Evolutionary conservation across 2,888 invertebrate species (phyloP).

Genomic region (Agrotis exclamationis): DNA sequence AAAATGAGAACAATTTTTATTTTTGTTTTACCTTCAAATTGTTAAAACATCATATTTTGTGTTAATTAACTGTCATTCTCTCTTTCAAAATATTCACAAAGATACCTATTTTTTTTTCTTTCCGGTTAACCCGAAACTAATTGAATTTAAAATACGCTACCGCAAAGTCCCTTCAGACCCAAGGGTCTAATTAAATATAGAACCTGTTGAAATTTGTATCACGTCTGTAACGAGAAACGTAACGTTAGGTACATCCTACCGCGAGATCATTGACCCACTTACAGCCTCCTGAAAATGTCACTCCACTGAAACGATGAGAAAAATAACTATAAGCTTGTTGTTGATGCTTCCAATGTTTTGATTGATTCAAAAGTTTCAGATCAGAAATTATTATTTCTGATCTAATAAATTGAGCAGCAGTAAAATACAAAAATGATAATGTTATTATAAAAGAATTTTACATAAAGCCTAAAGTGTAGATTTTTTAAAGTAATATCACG

Average conservation of each 20-base stretch:
- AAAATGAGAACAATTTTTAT: too few species aligned
- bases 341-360: neutral
- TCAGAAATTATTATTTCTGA: neutral
- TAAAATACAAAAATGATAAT: neutral
- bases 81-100: neutral
- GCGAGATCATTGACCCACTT: slow-evolving; percentile 65
- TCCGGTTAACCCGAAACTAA: neutral
- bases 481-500: neutral
- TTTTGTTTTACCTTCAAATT: too few species aligned
- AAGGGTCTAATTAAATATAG: slow-evolving; percentile 35
- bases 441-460: neutral
- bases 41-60: neutral
- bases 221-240: slow-evolving; percentile 33
- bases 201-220: slow-evolving; percentile 44
- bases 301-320: neutral
- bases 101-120: neutral
- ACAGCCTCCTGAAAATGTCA: slow-evolving; percentile 36
- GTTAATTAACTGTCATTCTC: neutral
- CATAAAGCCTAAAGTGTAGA: neutral
- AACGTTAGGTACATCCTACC: slow-evolving; percentile 20
- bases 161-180: neutral
- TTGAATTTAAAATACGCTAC: slow-evolving; percentile 1
- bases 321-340: neutral
- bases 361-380: neutral
- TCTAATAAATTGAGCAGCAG: neutral